Percentiles rank a stretch among this genome's conserved stretches.
Evolutionary conservation across 2,113 vertebrate genomes (phyloP).

Genomic region (Xenopus borealis): DNA sequence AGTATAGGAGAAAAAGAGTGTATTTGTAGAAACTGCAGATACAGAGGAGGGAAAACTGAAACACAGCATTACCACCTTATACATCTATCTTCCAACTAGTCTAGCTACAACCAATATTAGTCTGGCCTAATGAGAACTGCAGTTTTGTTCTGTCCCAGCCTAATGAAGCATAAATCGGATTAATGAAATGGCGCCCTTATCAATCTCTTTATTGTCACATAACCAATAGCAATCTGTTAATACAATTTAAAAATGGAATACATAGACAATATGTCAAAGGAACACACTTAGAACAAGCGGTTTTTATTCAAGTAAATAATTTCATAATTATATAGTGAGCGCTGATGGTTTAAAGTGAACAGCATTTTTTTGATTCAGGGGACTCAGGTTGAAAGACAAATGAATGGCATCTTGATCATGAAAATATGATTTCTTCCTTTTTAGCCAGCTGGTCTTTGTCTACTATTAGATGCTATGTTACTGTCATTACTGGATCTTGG

Average conservation of each 20-base stretch:
- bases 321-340: background rate
- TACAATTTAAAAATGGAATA: slow-evolving; percentile 5
- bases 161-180: slow-evolving; percentile 36
- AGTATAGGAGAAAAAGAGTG: no score
- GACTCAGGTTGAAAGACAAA: background rate
- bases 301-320: background rate
- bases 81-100: background rate
- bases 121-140: slow-evolving; percentile 2
- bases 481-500: background rate
- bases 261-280: slow-evolving; percentile 8
- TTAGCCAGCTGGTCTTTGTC: background rate
- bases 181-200: slow-evolving; percentile 13
- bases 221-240: slow-evolving; percentile 33
- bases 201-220: slow-evolving; percentile 22
- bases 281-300: slow-evolving; percentile 2
- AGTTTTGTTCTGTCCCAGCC: background rate
- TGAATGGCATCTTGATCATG: background rate
- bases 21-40: no score
- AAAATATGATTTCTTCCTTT: background rate
- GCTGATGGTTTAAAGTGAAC: background rate
- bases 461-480: background rate
- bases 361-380: background rate
- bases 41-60: background rate
- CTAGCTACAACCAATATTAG: background rate
- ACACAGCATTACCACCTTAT: background rate